phyloP scores from a whole-genome alignment of 2,113 vertebrate species.

The Glaucomys volans region DNA sequence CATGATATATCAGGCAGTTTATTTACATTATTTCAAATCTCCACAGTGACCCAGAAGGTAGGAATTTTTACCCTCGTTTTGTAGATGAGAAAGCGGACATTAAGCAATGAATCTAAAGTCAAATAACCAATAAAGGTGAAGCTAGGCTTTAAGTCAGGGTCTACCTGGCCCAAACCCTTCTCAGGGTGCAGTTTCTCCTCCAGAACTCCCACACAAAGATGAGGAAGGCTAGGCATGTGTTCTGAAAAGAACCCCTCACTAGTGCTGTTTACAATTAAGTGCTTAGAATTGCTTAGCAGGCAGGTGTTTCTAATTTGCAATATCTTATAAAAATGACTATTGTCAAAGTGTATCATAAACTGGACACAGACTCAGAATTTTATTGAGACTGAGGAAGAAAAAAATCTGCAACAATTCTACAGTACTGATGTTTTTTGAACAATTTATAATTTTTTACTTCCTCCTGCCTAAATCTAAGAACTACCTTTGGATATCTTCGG shows the following conservation, averaged over 20 bases:
- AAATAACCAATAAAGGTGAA: background rate
- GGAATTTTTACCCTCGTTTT: slow-evolving; percentile 48
- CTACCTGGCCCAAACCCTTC: background rate
- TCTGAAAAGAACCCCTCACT: background rate
- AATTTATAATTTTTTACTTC: background rate
- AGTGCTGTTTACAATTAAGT: background rate
- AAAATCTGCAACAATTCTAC: background rate
- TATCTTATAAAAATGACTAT: slow-evolving; percentile 10
- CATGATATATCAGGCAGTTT: background rate
- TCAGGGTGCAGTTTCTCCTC: background rate
- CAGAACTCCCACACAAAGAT: background rate
- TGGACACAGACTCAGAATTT: slow-evolving; percentile 22
- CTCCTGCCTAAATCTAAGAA: slow-evolving; percentile 13
- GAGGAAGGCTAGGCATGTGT: background rate
- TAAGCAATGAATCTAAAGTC: background rate
- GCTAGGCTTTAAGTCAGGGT: background rate
- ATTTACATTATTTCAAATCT: background rate
- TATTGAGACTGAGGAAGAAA: slow-evolving; percentile 18
- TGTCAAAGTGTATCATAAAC: slow-evolving; percentile 38
- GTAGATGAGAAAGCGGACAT: slow-evolving; percentile 49
- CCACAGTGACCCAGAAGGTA: background rate
- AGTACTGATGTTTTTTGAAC: background rate
- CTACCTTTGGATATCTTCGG: slow-evolving; percentile 7
- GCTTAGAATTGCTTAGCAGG: background rate
- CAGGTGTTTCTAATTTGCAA: slow-evolving; percentile 49